A percentile compares a stretch with the other conserved stretches of the same genome.
Conservation (phyloP, 2,797 vertebrate species). For the Xyrichtys novacula region DNA sequence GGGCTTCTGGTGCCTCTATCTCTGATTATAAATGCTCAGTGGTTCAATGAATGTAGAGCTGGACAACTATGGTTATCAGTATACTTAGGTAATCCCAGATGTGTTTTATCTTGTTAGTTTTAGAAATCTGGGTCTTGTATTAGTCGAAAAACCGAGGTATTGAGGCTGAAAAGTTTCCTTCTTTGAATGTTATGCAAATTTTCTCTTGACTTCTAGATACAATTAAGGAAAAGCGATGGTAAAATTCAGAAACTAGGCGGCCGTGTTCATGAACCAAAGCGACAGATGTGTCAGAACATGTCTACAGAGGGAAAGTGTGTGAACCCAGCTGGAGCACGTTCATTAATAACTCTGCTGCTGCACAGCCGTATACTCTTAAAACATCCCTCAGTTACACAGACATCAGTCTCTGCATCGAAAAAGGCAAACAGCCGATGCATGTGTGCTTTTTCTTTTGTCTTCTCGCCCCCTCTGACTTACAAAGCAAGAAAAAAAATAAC, state of each 20-base stretch:
- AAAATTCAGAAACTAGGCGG: slow-evolving; percentile 29
- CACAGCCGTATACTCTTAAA: background rate
- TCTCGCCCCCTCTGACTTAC: too few species aligned
- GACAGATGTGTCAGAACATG: slow-evolving; percentile 34
- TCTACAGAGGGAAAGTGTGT: slow-evolving; percentile 39
- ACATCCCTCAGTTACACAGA: background rate
- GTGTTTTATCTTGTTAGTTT: background rate
- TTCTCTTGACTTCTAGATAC: slow-evolving; percentile 25
- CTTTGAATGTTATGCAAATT: slow-evolving; percentile 41
- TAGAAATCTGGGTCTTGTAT: background rate
- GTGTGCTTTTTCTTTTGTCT: background rate
- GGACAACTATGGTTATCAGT: background rate
- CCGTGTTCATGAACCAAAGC: slow-evolving; percentile 34
- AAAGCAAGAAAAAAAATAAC: too few species aligned
- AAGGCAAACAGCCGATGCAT: background rate
- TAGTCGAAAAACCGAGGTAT: background rate
- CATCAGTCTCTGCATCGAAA: background rate
- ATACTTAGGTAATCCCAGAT: background rate
- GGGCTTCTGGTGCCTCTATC: slow-evolving; percentile 31
- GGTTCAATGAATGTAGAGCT: slow-evolving; percentile 7
- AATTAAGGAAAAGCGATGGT: slow-evolving; percentile 59
- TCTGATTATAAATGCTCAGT: slow-evolving; percentile 43
- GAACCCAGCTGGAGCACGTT: slow-evolving; percentile 54
- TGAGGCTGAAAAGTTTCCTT: slow-evolving; percentile 32
- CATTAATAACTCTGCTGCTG: slow-evolving; percentile 48